Evolutionary conservation across 2,797 vertebrate species (phyloP).

Genomic region (Neosilurus mollespiculum): DNA sequence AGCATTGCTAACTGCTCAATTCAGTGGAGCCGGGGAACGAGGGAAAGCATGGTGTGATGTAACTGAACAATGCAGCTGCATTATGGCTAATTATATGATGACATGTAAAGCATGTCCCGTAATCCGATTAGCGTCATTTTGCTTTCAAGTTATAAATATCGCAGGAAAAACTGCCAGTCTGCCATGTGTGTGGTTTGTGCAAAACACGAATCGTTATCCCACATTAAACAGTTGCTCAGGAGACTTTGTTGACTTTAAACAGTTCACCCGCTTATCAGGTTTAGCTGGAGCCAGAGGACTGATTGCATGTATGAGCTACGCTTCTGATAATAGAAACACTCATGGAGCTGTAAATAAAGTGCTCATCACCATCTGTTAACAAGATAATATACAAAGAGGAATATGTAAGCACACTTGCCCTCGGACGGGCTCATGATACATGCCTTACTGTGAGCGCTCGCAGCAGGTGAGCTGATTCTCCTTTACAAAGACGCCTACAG

Average conservation of each 20-base stretch:
- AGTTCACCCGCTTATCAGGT: constrained; percentile 14
- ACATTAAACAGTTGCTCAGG: constrained; percentile 22
- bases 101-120: constrained; percentile 40
- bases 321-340: constrained; percentile 41
- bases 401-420: constrained; percentile 33
- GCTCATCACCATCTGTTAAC: constrained; percentile 38
- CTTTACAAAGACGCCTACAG: constrained; percentile 68
- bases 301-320: constrained; percentile 41
- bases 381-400: constrained; percentile 17
- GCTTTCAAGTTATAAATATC: constrained; percentile 53
- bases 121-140: constrained; percentile 62
- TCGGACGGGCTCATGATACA: constrained; percentile 59
- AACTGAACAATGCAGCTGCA: constrained; percentile 49
- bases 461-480: constrained; percentile 66
- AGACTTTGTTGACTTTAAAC: constrained; percentile 21
- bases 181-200: background rate
- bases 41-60: constrained; percentile 18
- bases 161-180: constrained; percentile 30
- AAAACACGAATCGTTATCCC: constrained; percentile 28
- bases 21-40: constrained; percentile 29
- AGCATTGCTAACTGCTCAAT: constrained; percentile 15
- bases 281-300: constrained; percentile 15
- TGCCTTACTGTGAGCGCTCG: constrained; percentile 54
- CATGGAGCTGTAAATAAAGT: constrained; percentile 8
- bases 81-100: constrained; percentile 55